Percentiles rank a stretch among this genome's conserved stretches.
These are phyloP conservation scores for Tenodera sinensis DNA, from an alignment of 2,888 invertebrate species.

Conservation along the genomic window DNA sequence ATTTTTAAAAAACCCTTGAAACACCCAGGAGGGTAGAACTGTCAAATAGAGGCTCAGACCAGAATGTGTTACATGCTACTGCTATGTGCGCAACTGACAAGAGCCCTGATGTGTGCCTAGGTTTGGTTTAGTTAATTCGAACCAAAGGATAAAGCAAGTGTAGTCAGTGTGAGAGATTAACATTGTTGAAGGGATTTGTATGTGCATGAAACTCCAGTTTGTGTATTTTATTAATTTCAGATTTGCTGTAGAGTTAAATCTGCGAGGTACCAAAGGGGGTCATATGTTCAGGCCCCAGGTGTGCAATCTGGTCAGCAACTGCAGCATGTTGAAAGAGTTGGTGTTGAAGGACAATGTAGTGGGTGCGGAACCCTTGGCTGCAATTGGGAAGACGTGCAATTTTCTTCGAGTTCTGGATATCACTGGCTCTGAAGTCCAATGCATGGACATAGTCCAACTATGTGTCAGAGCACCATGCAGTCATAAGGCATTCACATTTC, in stretches of 20 bases:
- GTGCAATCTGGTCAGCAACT: slow-evolving; percentile 11
- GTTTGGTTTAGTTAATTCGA: too few species aligned
- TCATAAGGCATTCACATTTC: not conserved
- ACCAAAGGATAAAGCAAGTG: too few species aligned
- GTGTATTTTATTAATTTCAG: not conserved
- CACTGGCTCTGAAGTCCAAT: slow-evolving; percentile 19
- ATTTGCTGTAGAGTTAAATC: not conserved
- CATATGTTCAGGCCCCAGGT: slow-evolving; percentile 1
- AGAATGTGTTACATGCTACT: too few species aligned
- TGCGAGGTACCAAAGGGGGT: not conserved
- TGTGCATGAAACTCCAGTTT: too few species aligned
- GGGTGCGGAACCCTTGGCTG: slow-evolving; percentile 7
- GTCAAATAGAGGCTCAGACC: too few species aligned
- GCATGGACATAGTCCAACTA: slow-evolving; percentile 12
- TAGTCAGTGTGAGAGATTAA: too few species aligned
- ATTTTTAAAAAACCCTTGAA: too few species aligned
- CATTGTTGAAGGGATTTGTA: too few species aligned
- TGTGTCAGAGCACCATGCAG: not conserved
- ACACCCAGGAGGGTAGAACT: too few species aligned
- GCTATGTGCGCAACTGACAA: too few species aligned
- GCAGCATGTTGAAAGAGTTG: slow-evolving; percentile 22
- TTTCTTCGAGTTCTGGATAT: slow-evolving; percentile 20
- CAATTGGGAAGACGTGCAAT: slow-evolving; percentile 22
- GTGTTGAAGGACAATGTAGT: slow-evolving; percentile 20
- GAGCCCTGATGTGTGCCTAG: too few species aligned